Evolutionary conservation across 2,113 vertebrate genomes (phyloP).

Genomic region (Ivindomyrus marchei): DNA sequence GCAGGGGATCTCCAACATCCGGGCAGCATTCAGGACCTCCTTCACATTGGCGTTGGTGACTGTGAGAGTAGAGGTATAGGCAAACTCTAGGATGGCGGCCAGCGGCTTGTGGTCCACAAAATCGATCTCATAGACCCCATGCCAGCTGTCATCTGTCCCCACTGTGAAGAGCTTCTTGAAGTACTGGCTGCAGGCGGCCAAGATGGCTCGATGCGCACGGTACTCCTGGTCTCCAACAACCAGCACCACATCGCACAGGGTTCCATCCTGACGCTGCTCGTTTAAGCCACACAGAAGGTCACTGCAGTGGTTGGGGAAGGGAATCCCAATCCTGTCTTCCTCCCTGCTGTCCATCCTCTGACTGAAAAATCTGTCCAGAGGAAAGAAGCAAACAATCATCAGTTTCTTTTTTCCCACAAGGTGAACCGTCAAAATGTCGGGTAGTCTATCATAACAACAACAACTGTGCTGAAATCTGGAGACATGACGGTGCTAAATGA

Average conservation of each 20-base stretch:
- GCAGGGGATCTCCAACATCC: slow-evolving; percentile 93
- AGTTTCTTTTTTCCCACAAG: neutral
- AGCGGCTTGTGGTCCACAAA: slow-evolving; percentile 89
- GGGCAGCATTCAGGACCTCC: slow-evolving; percentile 85
- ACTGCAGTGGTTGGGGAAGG: slow-evolving; percentile 97
- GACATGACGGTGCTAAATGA: neutral
- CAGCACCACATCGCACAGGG: slow-evolving; percentile 91
- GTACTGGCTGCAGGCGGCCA: slow-evolving; percentile 96
- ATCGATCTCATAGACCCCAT: slow-evolving; percentile 89
- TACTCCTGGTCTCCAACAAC: slow-evolving; percentile 92
- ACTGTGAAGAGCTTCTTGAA: slow-evolving; percentile 98
- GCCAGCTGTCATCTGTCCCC: slow-evolving; percentile 66
- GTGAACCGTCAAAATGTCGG: neutral
- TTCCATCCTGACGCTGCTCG: slow-evolving; percentile 81
- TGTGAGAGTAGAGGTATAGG: slow-evolving; percentile 95
- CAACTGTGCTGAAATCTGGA: neutral
- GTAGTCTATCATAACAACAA: neutral
- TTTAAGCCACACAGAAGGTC: slow-evolving; percentile 90
- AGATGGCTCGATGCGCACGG: slow-evolving; percentile 84
- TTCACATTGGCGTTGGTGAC: slow-evolving; percentile 88
- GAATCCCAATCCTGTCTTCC: slow-evolving; percentile 94
- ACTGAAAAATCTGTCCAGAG: slow-evolving; percentile 58
- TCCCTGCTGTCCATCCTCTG: slow-evolving; percentile 86
- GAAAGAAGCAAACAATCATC: neutral
- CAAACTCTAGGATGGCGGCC: slow-evolving; percentile 94